Evolutionary conservation across 2,113 vertebrate species (phyloP), one percentile per base, ranked within the genome.

Genomic region (Cygnus atratus): DNA sequence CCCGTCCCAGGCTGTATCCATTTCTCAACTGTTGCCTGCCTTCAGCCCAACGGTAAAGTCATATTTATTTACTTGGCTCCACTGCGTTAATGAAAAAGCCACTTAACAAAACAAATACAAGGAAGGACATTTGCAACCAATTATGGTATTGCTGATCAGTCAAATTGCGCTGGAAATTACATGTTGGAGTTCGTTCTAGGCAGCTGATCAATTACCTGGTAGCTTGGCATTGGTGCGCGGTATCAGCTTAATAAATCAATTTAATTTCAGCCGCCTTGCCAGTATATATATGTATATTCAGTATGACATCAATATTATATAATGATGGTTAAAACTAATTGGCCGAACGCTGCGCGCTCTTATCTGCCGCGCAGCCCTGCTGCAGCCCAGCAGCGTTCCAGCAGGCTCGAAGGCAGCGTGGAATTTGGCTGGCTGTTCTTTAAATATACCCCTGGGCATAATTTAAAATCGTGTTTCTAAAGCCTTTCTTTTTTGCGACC

Each of bases 71-170:
- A 82, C 67, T 96, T 96, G 97, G 95, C 95, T 96, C 94, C n/a
- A 5, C 94, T 90, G 79, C 78, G 94, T 97, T 97, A 98, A 98
- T 97, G 96, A 97, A 97, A 98, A 97, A 97, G 96, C 97, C 94
- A 95, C 93, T 97, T 92, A 84, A 92, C 92, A 94, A 97, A 97
- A 97, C 96, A 97, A 98, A 97, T 71, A 96, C 87, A 92, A 96
- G 94, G 95, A 82, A 91, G 95, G 97, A 98, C 97, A 98, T 98
- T 98, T 98, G 98, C 97, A 98, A 98, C 97, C 98, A 97, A 97
- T 98, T 97, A 98, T 55, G 87, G 95, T 96, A 98, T 97, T 98
- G 97, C 98, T 98, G 97, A 98, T 98, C 97, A 96, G 97, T 97
- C 98, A 98, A 93, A 97, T 96, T 97, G 96, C 41, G 80, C 96